A percentile compares a stretch with the other conserved stretches of the same genome.
These are phyloP conservation scores for Poeciliopsis presidionis DNA, from an alignment of 2,797 vertebrate genomes.

Conservation along the genomic window DNA sequence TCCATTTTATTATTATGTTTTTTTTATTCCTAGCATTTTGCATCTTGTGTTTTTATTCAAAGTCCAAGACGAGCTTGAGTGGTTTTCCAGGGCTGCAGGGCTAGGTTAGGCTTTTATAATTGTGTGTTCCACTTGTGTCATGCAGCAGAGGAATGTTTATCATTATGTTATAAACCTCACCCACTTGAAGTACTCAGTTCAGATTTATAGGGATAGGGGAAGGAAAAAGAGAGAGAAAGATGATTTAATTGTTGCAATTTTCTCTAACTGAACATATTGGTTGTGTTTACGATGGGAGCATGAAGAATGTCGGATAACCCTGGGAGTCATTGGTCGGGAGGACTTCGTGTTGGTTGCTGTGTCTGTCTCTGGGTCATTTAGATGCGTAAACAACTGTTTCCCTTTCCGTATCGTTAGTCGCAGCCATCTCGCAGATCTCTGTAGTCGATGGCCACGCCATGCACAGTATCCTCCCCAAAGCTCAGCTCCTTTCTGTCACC, in stretches of 20 bases:
- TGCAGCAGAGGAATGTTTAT: slow-evolving; percentile 56
- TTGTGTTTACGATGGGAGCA: slow-evolving; percentile 42
- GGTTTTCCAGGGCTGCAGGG: slow-evolving; percentile 35
- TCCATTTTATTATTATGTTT: background rate
- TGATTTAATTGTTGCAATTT: slow-evolving; percentile 42
- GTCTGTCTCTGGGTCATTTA: slow-evolving; percentile 49
- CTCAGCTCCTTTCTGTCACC: slow-evolving; percentile 34
- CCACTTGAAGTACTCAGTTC: slow-evolving; percentile 50
- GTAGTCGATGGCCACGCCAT: slow-evolving; percentile 52
- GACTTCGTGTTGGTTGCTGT: slow-evolving; percentile 10
- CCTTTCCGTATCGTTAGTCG: slow-evolving; percentile 30
- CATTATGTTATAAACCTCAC: slow-evolving; percentile 67
- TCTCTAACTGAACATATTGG: slow-evolving; percentile 14
- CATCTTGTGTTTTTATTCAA: slow-evolving; percentile 40
- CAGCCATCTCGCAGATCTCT: slow-evolving; percentile 47
- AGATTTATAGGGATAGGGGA: slow-evolving; percentile 43
- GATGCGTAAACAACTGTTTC: slow-evolving; percentile 54
- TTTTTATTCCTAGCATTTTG: slow-evolving; percentile 17
- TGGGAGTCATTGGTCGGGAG: background rate
- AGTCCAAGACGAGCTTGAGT: slow-evolving; percentile 45
- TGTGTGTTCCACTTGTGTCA: slow-evolving; percentile 54
- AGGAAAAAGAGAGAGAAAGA: slow-evolving; percentile 27
- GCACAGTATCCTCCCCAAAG: slow-evolving; percentile 21
- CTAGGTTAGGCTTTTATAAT: slow-evolving; percentile 46
- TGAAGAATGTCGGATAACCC: slow-evolving; percentile 9